Conservation (phyloP, 2,888 invertebrate species). For the Tridacna gigas region DNA sequence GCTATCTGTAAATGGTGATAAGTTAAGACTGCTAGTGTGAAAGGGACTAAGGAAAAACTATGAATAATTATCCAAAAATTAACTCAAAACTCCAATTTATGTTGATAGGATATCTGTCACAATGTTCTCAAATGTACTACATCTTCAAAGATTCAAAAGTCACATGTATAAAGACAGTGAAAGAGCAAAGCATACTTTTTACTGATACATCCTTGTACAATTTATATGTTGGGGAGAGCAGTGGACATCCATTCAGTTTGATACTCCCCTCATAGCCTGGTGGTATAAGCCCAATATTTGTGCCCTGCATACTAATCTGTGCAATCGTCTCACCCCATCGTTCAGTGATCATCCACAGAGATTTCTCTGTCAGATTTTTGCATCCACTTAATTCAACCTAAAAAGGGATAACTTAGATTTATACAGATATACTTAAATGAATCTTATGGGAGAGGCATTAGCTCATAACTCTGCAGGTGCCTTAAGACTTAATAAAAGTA, state of each 20-base stretch:
- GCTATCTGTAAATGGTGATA: no score
- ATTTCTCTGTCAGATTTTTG: conserved; percentile 72
- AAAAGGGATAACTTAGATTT: conserved; percentile 1
- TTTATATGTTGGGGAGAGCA: conserved; percentile 61
- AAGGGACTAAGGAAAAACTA: no score
- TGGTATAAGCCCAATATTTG: conserved; percentile 53
- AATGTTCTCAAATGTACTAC: no score
- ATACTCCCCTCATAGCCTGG: conserved; percentile 53
- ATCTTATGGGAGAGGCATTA: no score
- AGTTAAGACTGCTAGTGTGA: no score
- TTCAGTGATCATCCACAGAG: conserved; percentile 43
- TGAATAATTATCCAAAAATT: no score
- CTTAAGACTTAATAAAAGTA: no score
- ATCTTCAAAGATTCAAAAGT: no score
- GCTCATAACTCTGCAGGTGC: no score
- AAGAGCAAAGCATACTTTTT: conserved; percentile 15
- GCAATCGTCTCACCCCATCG: conserved; percentile 25
- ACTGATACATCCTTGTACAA: conserved; percentile 27
- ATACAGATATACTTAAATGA: no score
- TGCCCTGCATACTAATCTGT: conserved; percentile 47
- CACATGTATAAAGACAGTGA: background rate
- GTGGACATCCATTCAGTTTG: conserved; percentile 61
- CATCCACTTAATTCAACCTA: conserved; percentile 73
- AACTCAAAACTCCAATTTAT: no score
- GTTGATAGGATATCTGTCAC: no score